A percentile compares a stretch with the other conserved stretches of the same genome.
phyloP scores from a whole-genome alignment of 2,113 vertebrate species.

The Pipra filicauda region DNA sequence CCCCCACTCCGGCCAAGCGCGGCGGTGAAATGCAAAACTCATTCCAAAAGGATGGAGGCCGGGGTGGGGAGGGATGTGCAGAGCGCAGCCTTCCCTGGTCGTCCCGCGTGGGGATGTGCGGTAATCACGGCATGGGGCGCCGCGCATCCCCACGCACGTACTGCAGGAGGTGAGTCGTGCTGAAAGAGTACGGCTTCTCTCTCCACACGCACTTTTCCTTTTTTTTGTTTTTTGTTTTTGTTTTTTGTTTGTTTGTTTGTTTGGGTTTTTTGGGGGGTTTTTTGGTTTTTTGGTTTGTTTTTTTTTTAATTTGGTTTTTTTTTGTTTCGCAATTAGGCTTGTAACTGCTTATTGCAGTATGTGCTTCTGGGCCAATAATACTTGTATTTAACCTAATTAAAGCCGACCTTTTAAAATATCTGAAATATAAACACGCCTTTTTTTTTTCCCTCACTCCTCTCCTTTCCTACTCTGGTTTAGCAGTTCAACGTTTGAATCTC shows the following conservation, averaged over 20 bases:
- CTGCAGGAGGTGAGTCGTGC: background rate
- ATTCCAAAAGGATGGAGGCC: background rate
- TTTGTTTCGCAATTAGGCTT: background rate
- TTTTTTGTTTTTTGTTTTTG: no score
- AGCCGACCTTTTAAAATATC: conserved; percentile 42
- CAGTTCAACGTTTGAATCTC: conserved; percentile 17
- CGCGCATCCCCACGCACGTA: background rate
- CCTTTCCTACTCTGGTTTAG: background rate
- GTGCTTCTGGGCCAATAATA: conserved; percentile 51
- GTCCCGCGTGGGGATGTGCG: background rate
- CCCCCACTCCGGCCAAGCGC: background rate
- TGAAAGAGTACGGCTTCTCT: background rate
- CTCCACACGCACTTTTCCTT: background rate
- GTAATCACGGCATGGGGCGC: background rate
- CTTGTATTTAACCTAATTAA: conserved; percentile 61
- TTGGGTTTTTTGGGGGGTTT: no score
- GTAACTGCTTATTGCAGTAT: conserved; percentile 11
- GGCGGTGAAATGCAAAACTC: background rate
- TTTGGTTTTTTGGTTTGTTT: background rate
- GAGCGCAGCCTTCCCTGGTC: background rate
- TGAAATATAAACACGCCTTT: conserved; percentile 42
- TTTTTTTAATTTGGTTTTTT: no score
- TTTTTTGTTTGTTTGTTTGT: background rate
- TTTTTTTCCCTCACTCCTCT: background rate
- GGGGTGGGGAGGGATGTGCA: background rate